Percentiles rank a stretch among this genome's conserved stretches.
Conservation (phyloP, 1,140 invertebrate genomes). For the Lepidotrigona ventralis region DNA sequence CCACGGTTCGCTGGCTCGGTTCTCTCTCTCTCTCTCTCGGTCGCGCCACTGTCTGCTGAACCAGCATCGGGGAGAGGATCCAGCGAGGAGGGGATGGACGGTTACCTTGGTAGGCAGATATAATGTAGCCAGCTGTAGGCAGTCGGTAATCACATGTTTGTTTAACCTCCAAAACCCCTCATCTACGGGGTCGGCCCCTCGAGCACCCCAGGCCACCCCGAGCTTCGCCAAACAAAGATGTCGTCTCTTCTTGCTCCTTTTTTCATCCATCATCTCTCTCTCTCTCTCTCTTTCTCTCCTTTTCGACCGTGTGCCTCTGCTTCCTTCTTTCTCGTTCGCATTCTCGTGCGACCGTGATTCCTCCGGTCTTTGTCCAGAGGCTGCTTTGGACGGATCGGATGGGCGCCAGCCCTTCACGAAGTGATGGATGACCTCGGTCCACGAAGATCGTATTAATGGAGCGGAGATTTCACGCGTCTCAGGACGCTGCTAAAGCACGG, state of each 20-base stretch:
- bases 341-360: background rate
- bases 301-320: too few species aligned
- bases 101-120: constrained; percentile 76
- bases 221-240: constrained; percentile 76
- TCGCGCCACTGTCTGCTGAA: background rate
- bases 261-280: background rate
- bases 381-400: constrained; percentile 3
- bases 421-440: constrained; percentile 74
- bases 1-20: constrained; percentile 47
- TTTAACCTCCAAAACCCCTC: constrained; percentile 80
- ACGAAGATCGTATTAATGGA: constrained; percentile 72
- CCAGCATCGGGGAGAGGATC: constrained; percentile 40
- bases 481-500: constrained; percentile 65
- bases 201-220: constrained; percentile 76
- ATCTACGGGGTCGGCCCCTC: constrained; percentile 72
- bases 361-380: background rate
- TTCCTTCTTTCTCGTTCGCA: constrained; percentile 1
- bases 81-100: constrained; percentile 53
- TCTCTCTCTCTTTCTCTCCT: constrained; percentile 13
- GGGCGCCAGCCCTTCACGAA: constrained; percentile 26
- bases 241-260: constrained; percentile 65
- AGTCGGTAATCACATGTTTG: constrained; percentile 81
- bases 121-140: constrained; percentile 80
- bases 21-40: constrained; percentile 40
- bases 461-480: constrained; percentile 75